Base-by-base conservation (phyloP, 2,113 vertebrate genomes). In the Callionymus lyra region DNA sequence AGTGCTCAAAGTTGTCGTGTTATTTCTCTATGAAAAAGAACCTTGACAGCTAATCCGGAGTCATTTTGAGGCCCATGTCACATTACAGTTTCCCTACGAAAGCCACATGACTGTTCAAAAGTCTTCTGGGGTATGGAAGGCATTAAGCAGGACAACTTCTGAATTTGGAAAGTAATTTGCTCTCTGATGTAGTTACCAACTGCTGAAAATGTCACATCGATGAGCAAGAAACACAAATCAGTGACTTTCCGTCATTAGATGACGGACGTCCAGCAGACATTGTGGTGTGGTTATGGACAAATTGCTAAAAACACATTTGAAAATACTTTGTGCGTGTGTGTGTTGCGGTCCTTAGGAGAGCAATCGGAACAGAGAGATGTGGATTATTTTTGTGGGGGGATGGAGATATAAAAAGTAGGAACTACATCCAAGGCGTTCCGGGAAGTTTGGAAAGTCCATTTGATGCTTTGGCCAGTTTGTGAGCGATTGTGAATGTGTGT, bases 371-470 rank as follows among this genome's bases (percentile, higher is more conserved):
- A 59, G 13, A 59, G 47, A 53, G 62, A 49, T 68, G 58, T 35
- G 58, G 47, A 60, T 68, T 71, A 63, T 38, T 34, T 27, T 27
- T 27, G 21, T 27, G 21, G 39, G 48, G 59, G 38, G 39, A 64
- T 52, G 59, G 63, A 41, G 65, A 72, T 69, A 68, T 58, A 70
- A 59, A 78, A 68, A 56, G 45, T 19, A 48, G n/a, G 50, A 59
- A 38, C 66, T 63, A 49, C 50, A 41, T 82, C 81, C 78, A 82
- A 82, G 70, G 67, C 41, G 59, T 74, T 81, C 65, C 50, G 51
- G 82, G 76, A 82, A 81, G 64, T 57, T 67, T 73, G 67, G 70
- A 82, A 81, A 82, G 80, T 80, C 77, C 69, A 71, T 74, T 68
- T 58, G 68, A 80, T 58, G 63, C 37, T 54, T 60, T 59, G 71